phyloP scores from a whole-genome alignment of 53 echinoderm and acorn worm genomes.

The Holothuria scabra region DNA sequence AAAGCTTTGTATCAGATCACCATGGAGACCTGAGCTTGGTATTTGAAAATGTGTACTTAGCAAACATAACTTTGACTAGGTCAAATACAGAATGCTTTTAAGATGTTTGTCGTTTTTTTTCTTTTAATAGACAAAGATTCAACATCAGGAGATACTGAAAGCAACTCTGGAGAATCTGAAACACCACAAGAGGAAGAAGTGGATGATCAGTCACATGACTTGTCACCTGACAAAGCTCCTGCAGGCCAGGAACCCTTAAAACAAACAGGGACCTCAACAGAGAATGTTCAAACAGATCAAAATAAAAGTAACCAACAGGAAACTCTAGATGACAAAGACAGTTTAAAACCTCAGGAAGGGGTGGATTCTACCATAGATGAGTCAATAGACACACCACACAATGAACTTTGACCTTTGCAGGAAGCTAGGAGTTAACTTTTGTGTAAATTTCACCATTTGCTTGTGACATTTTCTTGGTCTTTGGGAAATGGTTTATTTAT shows the following conservation, averaged over 20 bases:
- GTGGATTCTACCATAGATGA: neutral
- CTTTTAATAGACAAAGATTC: neutral
- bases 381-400: neutral
- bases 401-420: conserved; percentile 15
- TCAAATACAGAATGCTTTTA: no score
- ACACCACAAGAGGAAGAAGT: neutral
- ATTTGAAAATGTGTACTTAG: no score
- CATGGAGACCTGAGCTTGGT: no score
- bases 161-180: neutral
- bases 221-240: conserved; percentile 7
- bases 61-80: no score
- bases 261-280: neutral
- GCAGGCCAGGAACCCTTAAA: conserved; percentile 6
- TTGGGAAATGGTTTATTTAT: no score
- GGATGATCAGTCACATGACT: neutral
- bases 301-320: conserved; percentile 16
- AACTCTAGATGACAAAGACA: neutral
- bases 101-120: no score
- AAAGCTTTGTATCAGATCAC: no score
- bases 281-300: neutral
- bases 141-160: neutral
- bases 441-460: neutral
- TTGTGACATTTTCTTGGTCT: no score
- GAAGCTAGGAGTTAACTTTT: neutral
- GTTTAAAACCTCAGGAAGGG: neutral